Base-by-base conservation (phyloP, 2,797 vertebrate species). In the Sparus aurata region DNA sequence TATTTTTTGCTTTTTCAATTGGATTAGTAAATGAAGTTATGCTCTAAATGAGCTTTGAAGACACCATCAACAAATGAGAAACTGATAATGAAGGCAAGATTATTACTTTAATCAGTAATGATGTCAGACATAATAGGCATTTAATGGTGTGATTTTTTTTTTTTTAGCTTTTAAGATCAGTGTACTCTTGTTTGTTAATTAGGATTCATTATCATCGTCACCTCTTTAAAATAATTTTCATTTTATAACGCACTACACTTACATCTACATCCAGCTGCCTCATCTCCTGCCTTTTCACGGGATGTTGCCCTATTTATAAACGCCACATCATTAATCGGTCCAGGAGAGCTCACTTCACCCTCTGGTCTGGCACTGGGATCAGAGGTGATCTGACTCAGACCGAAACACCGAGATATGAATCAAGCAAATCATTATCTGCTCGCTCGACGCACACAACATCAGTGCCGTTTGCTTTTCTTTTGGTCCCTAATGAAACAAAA, bases 381-480 rank as follows among this genome's bases (percentile, higher is more conserved):
- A 55, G 67, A 80, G 73, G 72, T 87, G 73, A 79, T 82, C 58
- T 84, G 77, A 90, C 52, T 77, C 73, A 80, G 50, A 83, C 50
- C 27, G 64, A 82, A 64, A 86, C 61, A 68, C 11, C 0, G 55
- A 67, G 45, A 69, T 67, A 60, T 2, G 15, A 75, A 84, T 78
- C 17, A 74, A 75, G 69, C 60, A 62, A 76, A 84, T 15, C 25
- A 18, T 55, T 61, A 46, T 62, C 38, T 76, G 53, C 38, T 9
- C 9, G 53, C 38, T 9, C 9, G 34, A 38, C 6, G 47, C 61
- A 49, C 52, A 61, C 71, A 70, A 25, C 43, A n/a, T 41, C 74
- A 45, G 59, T 65, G 49, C 55, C 20, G 10, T 73, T 69, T 70
- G 72, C n/a, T 20, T 25, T 58, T 30, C 57, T 79, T 67, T 16